Conservation (phyloP, 2,888 invertebrate species). For the Lasius platythorax region DNA sequence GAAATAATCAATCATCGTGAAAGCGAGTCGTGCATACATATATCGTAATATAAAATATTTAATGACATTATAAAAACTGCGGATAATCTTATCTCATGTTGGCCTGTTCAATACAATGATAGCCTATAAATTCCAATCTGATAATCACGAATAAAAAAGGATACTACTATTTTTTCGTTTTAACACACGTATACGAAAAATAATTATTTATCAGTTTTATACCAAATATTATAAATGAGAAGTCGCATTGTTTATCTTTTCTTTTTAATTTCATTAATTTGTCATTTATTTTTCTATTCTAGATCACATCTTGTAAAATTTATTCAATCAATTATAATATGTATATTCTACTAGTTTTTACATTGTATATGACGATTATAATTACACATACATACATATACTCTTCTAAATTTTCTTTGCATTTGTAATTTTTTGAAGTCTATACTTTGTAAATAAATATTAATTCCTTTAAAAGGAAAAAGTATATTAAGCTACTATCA, state of each 20-base stretch:
- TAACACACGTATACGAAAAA: neutral
- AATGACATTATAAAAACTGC: constrained; percentile 16
- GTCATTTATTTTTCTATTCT: neutral
- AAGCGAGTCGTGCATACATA: neutral
- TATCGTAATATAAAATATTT: constrained; percentile 17
- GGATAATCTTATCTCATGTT: constrained; percentile 29
- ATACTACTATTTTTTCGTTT: neutral
- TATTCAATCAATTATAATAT: neutral
- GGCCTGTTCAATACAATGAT: neutral
- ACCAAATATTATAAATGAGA: neutral
- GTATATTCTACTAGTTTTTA: neutral
- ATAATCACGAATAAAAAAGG: neutral
- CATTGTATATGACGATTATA: neutral
- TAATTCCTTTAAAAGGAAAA: neutral
- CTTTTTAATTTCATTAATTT: neutral
- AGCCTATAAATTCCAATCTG: neutral
- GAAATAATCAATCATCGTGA: constrained; percentile 10
- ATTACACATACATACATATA: neutral
- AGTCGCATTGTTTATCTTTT: neutral
- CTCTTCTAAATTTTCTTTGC: neutral
- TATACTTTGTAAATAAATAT: neutral
- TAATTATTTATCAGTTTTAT: neutral
- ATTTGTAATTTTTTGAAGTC: neutral
- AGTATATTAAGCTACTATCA: neutral
- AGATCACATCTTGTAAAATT: neutral